Conservation (phyloP, 1,140 invertebrate genomes). For the Procambarus virginalis region DNA sequence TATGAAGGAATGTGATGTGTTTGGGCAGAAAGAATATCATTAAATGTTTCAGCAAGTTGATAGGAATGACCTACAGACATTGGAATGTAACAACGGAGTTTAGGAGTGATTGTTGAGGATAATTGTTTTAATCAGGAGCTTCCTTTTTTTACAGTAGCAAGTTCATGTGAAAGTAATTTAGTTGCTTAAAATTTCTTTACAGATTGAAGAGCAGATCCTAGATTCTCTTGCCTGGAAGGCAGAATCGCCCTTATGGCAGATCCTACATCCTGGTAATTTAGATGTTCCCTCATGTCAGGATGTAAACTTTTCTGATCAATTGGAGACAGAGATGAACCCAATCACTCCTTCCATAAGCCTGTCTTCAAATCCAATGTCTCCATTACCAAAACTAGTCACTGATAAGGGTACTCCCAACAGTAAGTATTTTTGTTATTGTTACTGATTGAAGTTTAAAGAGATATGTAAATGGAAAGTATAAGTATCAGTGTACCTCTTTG, state of each 20-base stretch:
- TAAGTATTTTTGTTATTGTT: slow-evolving; percentile 10
- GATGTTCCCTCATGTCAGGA: slow-evolving; percentile 82
- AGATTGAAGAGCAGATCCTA: slow-evolving; percentile 97
- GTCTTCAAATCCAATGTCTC: slow-evolving; percentile 30
- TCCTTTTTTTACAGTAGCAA: no score
- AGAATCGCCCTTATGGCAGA: slow-evolving; percentile 91
- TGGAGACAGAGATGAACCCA: slow-evolving; percentile 70
- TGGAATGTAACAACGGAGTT: no score
- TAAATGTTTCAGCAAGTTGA: no score
- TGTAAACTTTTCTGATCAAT: slow-evolving; percentile 78
- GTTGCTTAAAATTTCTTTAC: slow-evolving; percentile 52
- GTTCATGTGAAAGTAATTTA: no score
- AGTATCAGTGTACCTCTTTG: no score
- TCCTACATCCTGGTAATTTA: slow-evolving; percentile 78
- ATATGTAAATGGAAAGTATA: no score
- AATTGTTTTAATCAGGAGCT: no score
- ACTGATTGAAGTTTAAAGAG: no score
- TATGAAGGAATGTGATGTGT: no score
- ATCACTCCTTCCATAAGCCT: slow-evolving; percentile 40
- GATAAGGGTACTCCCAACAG: slow-evolving; percentile 52
- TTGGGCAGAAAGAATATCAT: no score
- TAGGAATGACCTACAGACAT: no score
- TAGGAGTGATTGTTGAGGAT: no score
- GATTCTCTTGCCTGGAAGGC: slow-evolving; percentile 93
- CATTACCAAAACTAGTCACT: slow-evolving; percentile 55